Conservation (phyloP, 2,113 vertebrate species). For the Orthonyx spaldingii region DNA sequence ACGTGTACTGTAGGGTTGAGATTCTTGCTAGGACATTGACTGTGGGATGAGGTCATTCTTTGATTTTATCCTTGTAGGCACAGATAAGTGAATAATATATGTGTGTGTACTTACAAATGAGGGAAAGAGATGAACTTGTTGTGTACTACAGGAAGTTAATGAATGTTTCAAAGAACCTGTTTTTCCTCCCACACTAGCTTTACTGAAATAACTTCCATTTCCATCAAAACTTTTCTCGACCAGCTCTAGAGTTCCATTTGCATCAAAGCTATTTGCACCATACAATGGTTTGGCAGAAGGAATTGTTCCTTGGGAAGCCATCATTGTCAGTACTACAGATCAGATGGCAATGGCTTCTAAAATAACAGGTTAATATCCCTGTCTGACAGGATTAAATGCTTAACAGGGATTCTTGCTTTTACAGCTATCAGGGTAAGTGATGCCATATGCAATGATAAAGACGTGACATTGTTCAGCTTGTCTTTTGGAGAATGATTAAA, state of each 20-base stretch:
- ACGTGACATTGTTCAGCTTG: conserved; percentile 56
- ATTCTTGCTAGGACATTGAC: neutral
- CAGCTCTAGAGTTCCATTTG: neutral
- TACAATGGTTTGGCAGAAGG: conserved; percentile 10
- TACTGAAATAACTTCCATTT: neutral
- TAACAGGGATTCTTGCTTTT: conserved; percentile 57
- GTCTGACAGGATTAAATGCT: conserved; percentile 63
- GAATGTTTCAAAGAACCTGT: neutral
- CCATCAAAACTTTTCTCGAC: neutral
- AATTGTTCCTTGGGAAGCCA: conserved; percentile 40
- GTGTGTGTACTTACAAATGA: neutral
- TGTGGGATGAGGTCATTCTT: neutral
- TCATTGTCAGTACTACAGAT: conserved; percentile 28
- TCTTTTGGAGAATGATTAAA: conserved; percentile 46
- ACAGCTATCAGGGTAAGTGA: conserved; percentile 48
- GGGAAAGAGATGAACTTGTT: neutral
- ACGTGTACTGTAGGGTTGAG: neutral
- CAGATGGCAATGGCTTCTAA: conserved; percentile 49
- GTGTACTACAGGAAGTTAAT: neutral
- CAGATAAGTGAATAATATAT: neutral
- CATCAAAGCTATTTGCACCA: neutral
- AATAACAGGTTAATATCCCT: conserved; percentile 60
- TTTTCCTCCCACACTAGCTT: neutral
- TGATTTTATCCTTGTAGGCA: neutral
- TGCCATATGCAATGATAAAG: conserved; percentile 59